phyloP scores from a whole-genome alignment of 2,888 invertebrate species.

The Euclidia mi region DNA sequence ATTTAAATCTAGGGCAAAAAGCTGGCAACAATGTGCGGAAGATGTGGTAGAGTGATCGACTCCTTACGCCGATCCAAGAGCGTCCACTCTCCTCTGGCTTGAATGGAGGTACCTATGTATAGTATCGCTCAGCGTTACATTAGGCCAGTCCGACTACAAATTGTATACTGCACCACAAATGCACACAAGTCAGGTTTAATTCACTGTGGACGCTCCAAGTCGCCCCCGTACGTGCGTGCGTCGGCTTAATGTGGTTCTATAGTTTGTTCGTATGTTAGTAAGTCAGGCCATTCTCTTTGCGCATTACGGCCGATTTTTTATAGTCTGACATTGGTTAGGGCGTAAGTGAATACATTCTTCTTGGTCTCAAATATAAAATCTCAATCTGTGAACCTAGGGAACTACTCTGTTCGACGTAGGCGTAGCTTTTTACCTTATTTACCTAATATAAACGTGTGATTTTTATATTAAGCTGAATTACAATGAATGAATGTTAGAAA shows the following conservation, averaged over 20 bases:
- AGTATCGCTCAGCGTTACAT: not conserved
- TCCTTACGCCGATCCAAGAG: not conserved
- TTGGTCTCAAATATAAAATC: constrained; percentile 58
- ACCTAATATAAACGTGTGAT: constrained; percentile 30
- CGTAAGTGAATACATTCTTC: constrained; percentile 50
- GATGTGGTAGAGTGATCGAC: constrained; percentile 15
- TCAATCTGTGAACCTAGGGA: constrained; percentile 46
- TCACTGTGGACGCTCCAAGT: not conserved
- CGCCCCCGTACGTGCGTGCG: not conserved
- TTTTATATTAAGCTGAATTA: constrained; percentile 46
- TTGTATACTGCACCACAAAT: not conserved
- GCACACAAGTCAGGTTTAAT: not conserved
- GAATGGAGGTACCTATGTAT: not conserved
- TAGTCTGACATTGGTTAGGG: constrained; percentile 42
- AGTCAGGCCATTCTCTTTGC: constrained; percentile 22
- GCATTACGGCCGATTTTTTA: constrained; percentile 44
- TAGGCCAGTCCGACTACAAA: not conserved
- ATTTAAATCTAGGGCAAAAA: constrained; percentile 35
- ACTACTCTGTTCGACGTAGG: constrained; percentile 56
- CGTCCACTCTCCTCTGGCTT: not conserved
- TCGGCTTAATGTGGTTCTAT: constrained; percentile 2
- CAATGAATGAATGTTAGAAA: constrained; percentile 46
- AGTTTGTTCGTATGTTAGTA: no score
- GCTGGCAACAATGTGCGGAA: constrained; percentile 32
- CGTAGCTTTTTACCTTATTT: constrained; percentile 34